A percentile compares a stretch with the other conserved stretches of the same genome.
Conservation (phyloP, 2,888 invertebrate genomes). For the Folsomia manolachei region DNA sequence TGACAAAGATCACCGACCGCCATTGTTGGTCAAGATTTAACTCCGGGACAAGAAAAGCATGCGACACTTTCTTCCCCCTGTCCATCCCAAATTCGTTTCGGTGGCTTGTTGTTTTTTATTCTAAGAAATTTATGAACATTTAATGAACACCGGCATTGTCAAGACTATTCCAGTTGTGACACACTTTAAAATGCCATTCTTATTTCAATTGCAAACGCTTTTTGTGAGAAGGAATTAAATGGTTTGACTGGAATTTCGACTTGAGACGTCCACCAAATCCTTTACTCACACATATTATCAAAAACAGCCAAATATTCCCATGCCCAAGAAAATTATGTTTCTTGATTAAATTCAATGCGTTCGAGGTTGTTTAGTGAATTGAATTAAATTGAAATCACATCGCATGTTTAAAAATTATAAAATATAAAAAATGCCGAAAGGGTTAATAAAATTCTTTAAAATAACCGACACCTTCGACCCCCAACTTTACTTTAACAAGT, state of each 20-base stretch:
- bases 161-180: not conserved
- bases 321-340: too few species aligned
- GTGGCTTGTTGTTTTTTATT: not conserved
- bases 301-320: too few species aligned
- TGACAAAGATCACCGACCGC: not conserved
- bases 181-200: not conserved
- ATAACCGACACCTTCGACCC: too few species aligned
- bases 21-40: not conserved
- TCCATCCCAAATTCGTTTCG: not conserved
- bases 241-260: not conserved
- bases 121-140: conserved; percentile 16
- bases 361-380: too few species aligned
- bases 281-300: not conserved
- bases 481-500: too few species aligned
- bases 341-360: too few species aligned
- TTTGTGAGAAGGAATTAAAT: not conserved
- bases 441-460: too few species aligned
- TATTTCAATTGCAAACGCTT: not conserved
- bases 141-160: conserved; percentile 17
- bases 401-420: not conserved
- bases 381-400: not conserved
- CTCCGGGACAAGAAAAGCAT: not conserved
- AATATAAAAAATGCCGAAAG: not conserved
- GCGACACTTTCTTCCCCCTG: not conserved
- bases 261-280: too few species aligned